Evolutionary conservation across 1,140 invertebrate genomes (phyloP), one percentile per base, ranked within the genome.

Genomic region (Cardiocondyla obscurior): DNA sequence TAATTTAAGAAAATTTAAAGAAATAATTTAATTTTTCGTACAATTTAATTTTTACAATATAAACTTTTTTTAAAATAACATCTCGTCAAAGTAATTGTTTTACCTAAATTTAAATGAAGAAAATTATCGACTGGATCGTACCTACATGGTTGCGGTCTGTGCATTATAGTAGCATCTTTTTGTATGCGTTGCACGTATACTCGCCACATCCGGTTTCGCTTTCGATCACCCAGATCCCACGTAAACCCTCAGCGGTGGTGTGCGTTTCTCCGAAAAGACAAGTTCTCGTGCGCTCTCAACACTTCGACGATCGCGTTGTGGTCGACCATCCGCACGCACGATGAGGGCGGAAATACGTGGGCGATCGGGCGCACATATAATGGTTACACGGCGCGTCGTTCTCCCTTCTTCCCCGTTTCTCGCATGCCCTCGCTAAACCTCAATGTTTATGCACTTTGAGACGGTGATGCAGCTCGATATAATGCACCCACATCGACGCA

Each of bases 281-380:
- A 70, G 85, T 82, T n/a, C 46, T 42, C 55, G 57, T 25, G 46
- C 76, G 51, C 39, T 70, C 73, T 73, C 62, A 42, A 46, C 65
- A 85, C 30, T 65, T 16, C n/a, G 77, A 57, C 69, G 46, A 64
- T 64, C 67, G 39, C 49, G 53, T 55, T 85, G 87, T 79, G 81
- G 84, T 88, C 74, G 74, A 53, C 57, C 58, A 62, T 76, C 84
- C 81, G 81, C 74, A 84, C 69, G 85, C 82, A 86, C 49, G 79
- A 92, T 90, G 89, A 92, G 92, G 92, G 91, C 92, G 92, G 91
- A 92, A 91, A 88, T 88, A 90, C 90, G 92, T 92, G 90, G 92
- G 91, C 90, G 91, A 70, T 73, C 82, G 81, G 64, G 82, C 87
- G 85, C 86, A 88, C 88, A 86, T 91, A 89, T 91, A 92, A 92